These are phyloP conservation scores for Sycophila texana DNA, from an alignment of 2,888 invertebrate species.

Conservation along the genomic window DNA sequence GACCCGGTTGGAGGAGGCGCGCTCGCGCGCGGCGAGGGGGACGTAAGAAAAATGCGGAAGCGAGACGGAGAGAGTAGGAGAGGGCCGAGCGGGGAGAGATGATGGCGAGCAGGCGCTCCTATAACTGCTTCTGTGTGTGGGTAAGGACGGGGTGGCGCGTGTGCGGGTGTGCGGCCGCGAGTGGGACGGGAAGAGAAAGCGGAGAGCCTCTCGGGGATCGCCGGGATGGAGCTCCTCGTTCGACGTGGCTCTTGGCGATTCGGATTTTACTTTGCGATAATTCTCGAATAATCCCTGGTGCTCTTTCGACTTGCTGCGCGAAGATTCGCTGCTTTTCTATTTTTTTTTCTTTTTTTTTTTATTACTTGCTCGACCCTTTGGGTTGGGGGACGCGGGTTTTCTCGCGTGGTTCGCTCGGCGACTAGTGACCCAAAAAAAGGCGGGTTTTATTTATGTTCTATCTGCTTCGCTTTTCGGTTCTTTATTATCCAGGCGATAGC, in stretches of 20 bases:
- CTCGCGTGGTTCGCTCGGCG: too few relatives aligned
- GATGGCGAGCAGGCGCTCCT: constrained; percentile 18
- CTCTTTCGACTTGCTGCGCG: background rate
- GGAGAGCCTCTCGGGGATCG: constrained; percentile 16
- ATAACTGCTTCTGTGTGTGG: background rate
- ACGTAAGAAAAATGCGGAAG: constrained; percentile 69
- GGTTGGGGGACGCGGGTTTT: too few relatives aligned
- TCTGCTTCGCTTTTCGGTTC: too few relatives aligned
- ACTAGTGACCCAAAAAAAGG: background rate
- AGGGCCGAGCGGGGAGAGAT: constrained; percentile 41
- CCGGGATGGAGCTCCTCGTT: background rate
- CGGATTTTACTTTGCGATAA: constrained; percentile 23
- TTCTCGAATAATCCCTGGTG: constrained; percentile 22
- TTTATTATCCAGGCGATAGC: too few relatives aligned
- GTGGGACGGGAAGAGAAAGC: constrained; percentile 24
- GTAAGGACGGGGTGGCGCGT: background rate
- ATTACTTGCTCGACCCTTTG: background rate
- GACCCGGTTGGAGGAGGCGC: constrained; percentile 44
- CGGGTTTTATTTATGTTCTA: too few relatives aligned
- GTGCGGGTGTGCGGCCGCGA: background rate
- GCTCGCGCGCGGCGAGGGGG: constrained; percentile 58
- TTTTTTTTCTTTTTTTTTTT: background rate
- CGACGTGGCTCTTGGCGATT: constrained; percentile 23
- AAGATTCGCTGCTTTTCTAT: background rate
- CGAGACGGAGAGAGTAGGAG: constrained; percentile 53